phyloP scores from a whole-genome alignment of 2,113 vertebrate species.

The Elephas maximus region DNA sequence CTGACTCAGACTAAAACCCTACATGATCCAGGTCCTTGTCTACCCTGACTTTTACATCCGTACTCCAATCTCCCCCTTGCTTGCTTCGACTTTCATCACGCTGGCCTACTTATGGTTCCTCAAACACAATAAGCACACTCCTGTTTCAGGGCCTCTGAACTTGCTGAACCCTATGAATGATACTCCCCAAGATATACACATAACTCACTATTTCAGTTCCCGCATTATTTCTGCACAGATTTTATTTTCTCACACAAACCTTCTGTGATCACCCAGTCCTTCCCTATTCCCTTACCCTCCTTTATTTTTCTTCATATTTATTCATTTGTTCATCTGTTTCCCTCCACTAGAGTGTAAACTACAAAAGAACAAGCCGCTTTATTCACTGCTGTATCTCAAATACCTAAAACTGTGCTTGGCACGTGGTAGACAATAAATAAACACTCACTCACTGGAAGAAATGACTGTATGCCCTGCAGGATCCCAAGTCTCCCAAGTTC shows the following conservation, averaged over 20 bases:
- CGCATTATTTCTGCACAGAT: neutral
- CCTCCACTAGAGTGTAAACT: slow-evolving; percentile 43
- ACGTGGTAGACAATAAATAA: neutral
- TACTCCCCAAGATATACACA: slow-evolving; percentile 29
- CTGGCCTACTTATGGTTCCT: slow-evolving; percentile 33
- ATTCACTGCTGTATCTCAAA: slow-evolving; percentile 52
- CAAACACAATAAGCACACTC: neutral
- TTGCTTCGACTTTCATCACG: neutral
- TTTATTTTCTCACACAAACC: slow-evolving; percentile 35
- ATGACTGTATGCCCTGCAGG: neutral
- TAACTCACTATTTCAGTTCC: neutral
- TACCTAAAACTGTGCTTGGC: neutral
- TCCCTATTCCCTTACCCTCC: neutral
- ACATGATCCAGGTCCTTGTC: neutral
- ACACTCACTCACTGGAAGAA: neutral
- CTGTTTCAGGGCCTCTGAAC: slow-evolving; percentile 35
- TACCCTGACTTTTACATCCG: neutral
- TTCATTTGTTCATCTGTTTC: slow-evolving; percentile 30
- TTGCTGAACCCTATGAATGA: slow-evolving; percentile 13
- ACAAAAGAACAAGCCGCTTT: slow-evolving; percentile 35
- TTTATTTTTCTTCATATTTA: slow-evolving; percentile 52
- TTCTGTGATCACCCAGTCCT: neutral
- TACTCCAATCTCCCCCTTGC: neutral
- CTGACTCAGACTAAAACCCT: slow-evolving; percentile 29
- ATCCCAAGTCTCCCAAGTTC: no score